Evolutionary conservation across 1,140 invertebrate genomes (phyloP), one percentile per base, ranked within the genome.

Genomic region (Idris sp.): DNA sequence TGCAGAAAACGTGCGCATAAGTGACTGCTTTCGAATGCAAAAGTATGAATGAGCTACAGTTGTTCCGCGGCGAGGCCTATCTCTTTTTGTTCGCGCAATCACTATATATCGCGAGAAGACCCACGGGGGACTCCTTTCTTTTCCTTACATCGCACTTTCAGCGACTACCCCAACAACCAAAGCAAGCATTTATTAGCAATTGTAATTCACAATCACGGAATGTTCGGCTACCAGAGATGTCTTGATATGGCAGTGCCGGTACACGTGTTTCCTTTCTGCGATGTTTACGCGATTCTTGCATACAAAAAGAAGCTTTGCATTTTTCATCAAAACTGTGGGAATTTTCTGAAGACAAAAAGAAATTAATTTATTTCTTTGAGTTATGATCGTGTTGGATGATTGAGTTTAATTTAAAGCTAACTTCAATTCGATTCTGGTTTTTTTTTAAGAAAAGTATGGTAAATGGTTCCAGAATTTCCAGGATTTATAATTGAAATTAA

Each of bases 1-100:
- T 76, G 73, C 78, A 79, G 78, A n/a, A 75, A 75, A 77, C 79
- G 73, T 74, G 76, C 49, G 79, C 80, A 81, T 81, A 83, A 81
- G 80, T 81, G 81, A 83, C 77, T 77, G 56, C 80, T 82, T 83
- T 81, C 77, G 74, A 82, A 83, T 82, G 79, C 74, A 81, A 82
- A 81, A 78, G 77, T 79, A 81, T 78, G 79, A 83, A 82, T 81
- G 80, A 81, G 76, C 79, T 74, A 58, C 78, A 79, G 74, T 79
- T 79, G 59, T 64, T 73, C 62, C 73, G 7, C 41, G 61, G 41
- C 13, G 38, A 38, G 38, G 53, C 53, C 58, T 72, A 46, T 48
- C 54, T 41, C 36, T 48, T 46, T 62, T 51, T 51, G 25, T 36
- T 64, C 30, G n/a, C n/a, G 46, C 46, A 53, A 61, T 65, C 53